These are phyloP conservation scores for Microctenopoma lineatum DNA, from an alignment of 2,797 vertebrate genomes.

Conservation along the genomic window DNA sequence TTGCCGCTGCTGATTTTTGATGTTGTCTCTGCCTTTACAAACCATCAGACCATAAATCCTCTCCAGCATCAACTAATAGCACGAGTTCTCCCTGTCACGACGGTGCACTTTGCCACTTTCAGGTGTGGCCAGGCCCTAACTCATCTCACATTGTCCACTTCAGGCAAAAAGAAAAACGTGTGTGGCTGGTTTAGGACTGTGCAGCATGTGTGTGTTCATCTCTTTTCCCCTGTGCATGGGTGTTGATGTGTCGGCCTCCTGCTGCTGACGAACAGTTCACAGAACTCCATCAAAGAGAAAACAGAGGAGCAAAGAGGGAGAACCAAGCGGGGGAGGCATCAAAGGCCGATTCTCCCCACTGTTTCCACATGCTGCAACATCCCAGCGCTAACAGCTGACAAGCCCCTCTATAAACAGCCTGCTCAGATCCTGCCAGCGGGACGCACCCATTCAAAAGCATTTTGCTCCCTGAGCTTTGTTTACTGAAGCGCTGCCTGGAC, in stretches of 20 bases:
- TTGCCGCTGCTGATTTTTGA: too few species aligned
- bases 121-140: not conserved
- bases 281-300: slow-evolving; percentile 77
- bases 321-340: slow-evolving; percentile 65
- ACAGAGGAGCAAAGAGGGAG: slow-evolving; percentile 60
- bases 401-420: slow-evolving; percentile 79
- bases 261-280: slow-evolving; percentile 77
- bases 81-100: too few species aligned
- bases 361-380: slow-evolving; percentile 75
- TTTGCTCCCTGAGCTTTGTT: slow-evolving; percentile 77
- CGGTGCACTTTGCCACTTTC: too few species aligned
- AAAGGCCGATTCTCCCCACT: slow-evolving; percentile 76
- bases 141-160: not conserved
- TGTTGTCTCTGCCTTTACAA: too few species aligned
- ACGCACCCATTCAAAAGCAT: slow-evolving; percentile 72
- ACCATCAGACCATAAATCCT: too few species aligned
- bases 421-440: slow-evolving; percentile 82
- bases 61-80: too few species aligned
- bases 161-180: slow-evolving; percentile 16
- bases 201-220: slow-evolving; percentile 44
- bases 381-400: slow-evolving; percentile 77
- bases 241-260: slow-evolving; percentile 70
- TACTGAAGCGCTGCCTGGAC: slow-evolving; percentile 75
- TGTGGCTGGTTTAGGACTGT: slow-evolving; percentile 26
- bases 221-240: slow-evolving; percentile 59